A percentile compares a stretch with the other conserved stretches of the same genome.
Conservation (phyloP, 2,888 invertebrate species). For the Tribolium freemani region DNA sequence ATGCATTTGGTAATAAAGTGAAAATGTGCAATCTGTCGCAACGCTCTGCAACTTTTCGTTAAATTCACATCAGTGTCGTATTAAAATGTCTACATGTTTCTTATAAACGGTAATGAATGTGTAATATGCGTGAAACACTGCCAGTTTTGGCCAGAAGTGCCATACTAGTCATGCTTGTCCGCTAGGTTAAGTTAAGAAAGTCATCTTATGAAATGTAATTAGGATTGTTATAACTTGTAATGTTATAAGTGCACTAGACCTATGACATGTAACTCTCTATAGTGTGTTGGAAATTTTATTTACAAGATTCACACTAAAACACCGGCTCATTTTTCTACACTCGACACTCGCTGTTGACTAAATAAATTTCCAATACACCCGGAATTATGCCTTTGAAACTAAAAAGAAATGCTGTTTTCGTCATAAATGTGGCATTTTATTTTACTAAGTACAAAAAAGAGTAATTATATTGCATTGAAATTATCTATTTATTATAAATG, state of each 20-base stretch:
- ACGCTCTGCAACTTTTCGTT: slow-evolving; percentile 24
- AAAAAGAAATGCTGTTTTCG: slow-evolving; percentile 25
- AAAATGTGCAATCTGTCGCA: slow-evolving; percentile 31
- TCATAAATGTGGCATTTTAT: slow-evolving; percentile 13
- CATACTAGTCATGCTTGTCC: slow-evolving; percentile 48
- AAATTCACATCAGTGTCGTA: slow-evolving; percentile 28
- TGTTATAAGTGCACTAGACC: slow-evolving; percentile 25
- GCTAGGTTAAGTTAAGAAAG: slow-evolving; percentile 40
- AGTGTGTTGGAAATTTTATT: slow-evolving; percentile 33
- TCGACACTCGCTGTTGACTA: slow-evolving; percentile 12
- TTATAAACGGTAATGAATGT: slow-evolving; percentile 34
- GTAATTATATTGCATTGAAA: slow-evolving; percentile 62
- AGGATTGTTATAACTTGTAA: slow-evolving; percentile 27
- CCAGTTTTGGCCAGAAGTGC: slow-evolving; percentile 52
- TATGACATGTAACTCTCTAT: slow-evolving; percentile 18
- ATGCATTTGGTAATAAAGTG: neutral
- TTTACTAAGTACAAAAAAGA: slow-evolving; percentile 34
- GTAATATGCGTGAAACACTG: slow-evolving; percentile 51
- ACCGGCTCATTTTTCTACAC: slow-evolving; percentile 34
- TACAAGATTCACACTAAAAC: slow-evolving; percentile 8
- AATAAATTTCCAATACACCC: slow-evolving; percentile 37
- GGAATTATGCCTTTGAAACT: slow-evolving; percentile 33
- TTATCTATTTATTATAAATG: slow-evolving; percentile 30
- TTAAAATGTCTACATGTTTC: slow-evolving; percentile 55
- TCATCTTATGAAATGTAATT: slow-evolving; percentile 39